Evolutionary conservation across 1,140 invertebrate genomes (phyloP).

Genomic region (Samia ricini): DNA sequence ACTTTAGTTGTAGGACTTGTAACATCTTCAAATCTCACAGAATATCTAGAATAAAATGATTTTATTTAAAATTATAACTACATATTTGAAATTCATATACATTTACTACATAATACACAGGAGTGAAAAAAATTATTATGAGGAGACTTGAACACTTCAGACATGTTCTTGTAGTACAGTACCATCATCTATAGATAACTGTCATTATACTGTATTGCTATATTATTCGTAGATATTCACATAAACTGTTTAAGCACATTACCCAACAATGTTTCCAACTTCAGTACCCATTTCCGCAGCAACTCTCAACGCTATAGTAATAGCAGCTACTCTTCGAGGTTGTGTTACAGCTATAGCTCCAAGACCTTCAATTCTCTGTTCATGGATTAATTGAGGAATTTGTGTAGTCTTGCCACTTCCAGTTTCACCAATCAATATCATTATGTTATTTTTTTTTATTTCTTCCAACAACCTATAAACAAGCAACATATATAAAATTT

Average conservation of each 20-base stretch:
- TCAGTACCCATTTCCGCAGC: slow-evolving; percentile 88
- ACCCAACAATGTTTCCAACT: slow-evolving; percentile 91
- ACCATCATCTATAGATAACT: too few relatives aligned
- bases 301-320: slow-evolving; percentile 91
- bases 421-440: slow-evolving; percentile 98
- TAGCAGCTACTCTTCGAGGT: slow-evolving; percentile 93
- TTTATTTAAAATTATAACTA: not conserved
- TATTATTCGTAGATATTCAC: not conserved
- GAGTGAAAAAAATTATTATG: too few relatives aligned
- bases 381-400: slow-evolving; percentile 94
- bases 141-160: too few relatives aligned
- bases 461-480: slow-evolving; percentile 67
- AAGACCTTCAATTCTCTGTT: slow-evolving; percentile 89
- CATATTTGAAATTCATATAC: not conserved
- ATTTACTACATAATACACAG: too few relatives aligned
- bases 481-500: not conserved
- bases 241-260: slow-evolving; percentile 71
- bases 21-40: slow-evolving; percentile 94
- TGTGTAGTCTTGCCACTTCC: slow-evolving; percentile 99
- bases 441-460: slow-evolving; percentile 65
- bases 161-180: too few relatives aligned
- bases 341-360: slow-evolving; percentile 93
- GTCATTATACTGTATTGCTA: too few relatives aligned
- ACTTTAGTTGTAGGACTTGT: slow-evolving; percentile 88
- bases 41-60: slow-evolving; percentile 80